Percentiles rank a stretch among this genome's conserved stretches.
Evolutionary conservation across 2,113 vertebrate species (phyloP).

Genomic region (Paradoxurus hermaphroditus): DNA sequence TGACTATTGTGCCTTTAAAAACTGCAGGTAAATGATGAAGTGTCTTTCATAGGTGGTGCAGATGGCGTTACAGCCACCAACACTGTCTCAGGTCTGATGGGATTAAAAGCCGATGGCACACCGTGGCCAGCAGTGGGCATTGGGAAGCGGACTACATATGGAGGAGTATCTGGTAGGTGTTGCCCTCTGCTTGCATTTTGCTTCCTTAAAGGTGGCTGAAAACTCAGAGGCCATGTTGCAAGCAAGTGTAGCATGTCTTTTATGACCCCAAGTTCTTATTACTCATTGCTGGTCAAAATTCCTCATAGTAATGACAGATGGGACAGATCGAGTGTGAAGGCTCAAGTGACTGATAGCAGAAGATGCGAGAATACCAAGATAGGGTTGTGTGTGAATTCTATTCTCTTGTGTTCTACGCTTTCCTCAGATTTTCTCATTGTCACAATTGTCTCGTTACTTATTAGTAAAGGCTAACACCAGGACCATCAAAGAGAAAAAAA

Average conservation of each 20-base stretch:
- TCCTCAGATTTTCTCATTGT: constrained; percentile 78
- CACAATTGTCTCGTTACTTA: constrained; percentile 63
- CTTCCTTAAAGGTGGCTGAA: constrained; percentile 72
- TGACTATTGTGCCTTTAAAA: not conserved
- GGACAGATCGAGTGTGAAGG: constrained; percentile 84
- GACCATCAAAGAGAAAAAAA: constrained; percentile 61
- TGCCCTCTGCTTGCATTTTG: constrained; percentile 76
- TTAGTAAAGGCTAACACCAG: constrained; percentile 73
- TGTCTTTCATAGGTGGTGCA: constrained; percentile 87
- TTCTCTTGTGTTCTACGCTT: constrained; percentile 65
- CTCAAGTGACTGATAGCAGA: constrained; percentile 74
- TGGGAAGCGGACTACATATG: constrained; percentile 88
- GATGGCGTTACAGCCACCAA: constrained; percentile 96
- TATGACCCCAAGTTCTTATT: constrained; percentile 62
- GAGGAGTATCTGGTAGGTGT: constrained; percentile 91
- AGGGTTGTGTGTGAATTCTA: constrained; percentile 65
- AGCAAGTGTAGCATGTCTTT: constrained; percentile 69
- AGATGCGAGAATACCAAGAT: constrained; percentile 64
- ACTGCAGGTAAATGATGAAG: not conserved
- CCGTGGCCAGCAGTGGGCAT: constrained; percentile 92
- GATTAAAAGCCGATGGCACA: constrained; percentile 88
- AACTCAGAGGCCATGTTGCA: constrained; percentile 74
- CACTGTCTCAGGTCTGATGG: constrained; percentile 95
- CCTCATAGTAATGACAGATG: constrained; percentile 85
- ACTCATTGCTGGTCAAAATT: constrained; percentile 80